These are phyloP conservation scores for Agriotes lineatus DNA, from an alignment of 2,888 invertebrate genomes.

Conservation along the genomic window DNA sequence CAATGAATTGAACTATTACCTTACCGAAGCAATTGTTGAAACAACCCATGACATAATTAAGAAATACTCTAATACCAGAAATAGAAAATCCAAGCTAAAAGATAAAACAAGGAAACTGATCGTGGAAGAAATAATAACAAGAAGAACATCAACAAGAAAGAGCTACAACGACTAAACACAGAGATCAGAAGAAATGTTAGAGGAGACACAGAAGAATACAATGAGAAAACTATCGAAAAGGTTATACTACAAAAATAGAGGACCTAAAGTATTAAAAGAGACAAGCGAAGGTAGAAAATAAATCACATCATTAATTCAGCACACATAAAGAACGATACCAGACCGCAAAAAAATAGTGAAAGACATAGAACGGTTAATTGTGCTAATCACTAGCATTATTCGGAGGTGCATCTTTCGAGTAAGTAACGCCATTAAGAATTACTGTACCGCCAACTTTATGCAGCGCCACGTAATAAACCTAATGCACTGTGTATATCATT, in stretches of 20 bases:
- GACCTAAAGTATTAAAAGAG: neutral
- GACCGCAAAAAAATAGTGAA: neutral
- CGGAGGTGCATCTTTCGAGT: too few relatives aligned
- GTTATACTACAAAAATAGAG: neutral
- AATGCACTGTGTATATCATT: too few relatives aligned
- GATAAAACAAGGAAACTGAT: neutral
- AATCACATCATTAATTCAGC: too few relatives aligned
- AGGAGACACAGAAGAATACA: neutral
- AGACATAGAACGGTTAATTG: too few relatives aligned
- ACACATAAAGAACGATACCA: neutral
- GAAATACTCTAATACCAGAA: neutral
- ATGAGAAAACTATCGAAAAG: neutral
- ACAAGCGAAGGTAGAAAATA: neutral
- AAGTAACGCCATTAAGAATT: too few relatives aligned
- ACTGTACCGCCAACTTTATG: too few relatives aligned
- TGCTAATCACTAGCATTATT: too few relatives aligned
- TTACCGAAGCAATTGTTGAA: too few relatives aligned
- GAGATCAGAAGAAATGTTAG: neutral
- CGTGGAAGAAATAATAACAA: neutral
- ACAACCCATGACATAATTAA: too few relatives aligned
- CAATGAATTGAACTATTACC: too few relatives aligned
- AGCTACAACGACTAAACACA: neutral
- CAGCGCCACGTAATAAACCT: too few relatives aligned
- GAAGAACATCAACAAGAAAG: neutral
- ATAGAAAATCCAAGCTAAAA: neutral